Evolutionary conservation across 2,888 invertebrate genomes (phyloP), one percentile per base, ranked within the genome.

Genomic region (Sepioteuthis lessoniana): DNA sequence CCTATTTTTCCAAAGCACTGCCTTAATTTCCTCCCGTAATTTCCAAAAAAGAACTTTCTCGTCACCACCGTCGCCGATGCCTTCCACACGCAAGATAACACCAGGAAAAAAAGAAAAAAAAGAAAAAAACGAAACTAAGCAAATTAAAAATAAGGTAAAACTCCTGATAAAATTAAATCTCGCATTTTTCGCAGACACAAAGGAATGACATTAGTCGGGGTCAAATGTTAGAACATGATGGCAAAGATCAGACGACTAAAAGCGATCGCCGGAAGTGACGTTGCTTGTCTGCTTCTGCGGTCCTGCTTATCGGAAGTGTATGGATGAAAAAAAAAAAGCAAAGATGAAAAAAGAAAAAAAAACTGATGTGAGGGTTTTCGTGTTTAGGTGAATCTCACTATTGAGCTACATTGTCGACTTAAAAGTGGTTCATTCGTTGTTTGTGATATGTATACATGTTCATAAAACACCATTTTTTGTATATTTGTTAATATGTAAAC

Each of bases 301-400:
- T 76, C n/a, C n/a, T 76, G 76, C 76, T 76, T 76, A 76, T 76
- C 76, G 76, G 76, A 76, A 76, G 76, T 76, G 76, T 76, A 31
- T 28, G 31, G 31, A 31, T 76, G 31, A 76, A 76, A 76, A 76
- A 31, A 28, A 55, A 13, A 21, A 55, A 21, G 3, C 5, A 5
- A n/a, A n/a, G 10, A 76, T 0, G n/a, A 76, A 7, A 76, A 76
- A 76, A 76, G 31, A 31, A 60, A 60, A 31, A 50, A 5, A 25
- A 10, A 76, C 31, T 7, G 4, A 13, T n/a, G 31, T 4, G 76
- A 76, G 31, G n/a, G 8, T 60, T 76, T 76, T 76, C 31, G 76
- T 31, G 76, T 76, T 76, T 31, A 31, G 76, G 31, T 76, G 10
- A 76, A 76, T 28, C 31, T 13, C 28, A 28, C 31, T 5, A 28